phyloP scores from a whole-genome alignment of 1,140 invertebrate genomes.

The Atta cephalotes region DNA sequence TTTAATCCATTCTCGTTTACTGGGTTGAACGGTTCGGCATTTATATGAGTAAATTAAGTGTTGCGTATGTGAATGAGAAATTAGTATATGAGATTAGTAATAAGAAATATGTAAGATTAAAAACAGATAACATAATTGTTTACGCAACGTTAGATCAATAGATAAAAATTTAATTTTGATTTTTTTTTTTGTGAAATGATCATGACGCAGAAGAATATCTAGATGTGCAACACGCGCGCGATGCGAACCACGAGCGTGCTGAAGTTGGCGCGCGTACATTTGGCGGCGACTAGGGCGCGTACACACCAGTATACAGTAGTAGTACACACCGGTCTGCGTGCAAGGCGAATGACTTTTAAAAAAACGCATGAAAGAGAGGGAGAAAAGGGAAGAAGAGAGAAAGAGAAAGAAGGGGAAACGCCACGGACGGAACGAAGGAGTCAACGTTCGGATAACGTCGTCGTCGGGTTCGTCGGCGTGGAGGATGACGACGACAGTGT shows the following conservation, averaged over 20 bases:
- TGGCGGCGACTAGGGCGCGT: background rate
- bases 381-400: background rate
- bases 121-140: background rate
- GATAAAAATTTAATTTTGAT: background rate
- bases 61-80: too few species aligned
- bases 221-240: background rate
- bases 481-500: background rate
- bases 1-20: too few species aligned
- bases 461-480: background rate
- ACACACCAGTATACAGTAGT: background rate
- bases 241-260: background rate
- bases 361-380: background rate
- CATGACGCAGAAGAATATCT: background rate
- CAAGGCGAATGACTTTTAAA: slow-evolving; percentile 29
- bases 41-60: too few species aligned
- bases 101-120: background rate
- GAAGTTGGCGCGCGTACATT: too few species aligned
- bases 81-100: too few species aligned
- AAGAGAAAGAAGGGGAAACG: slow-evolving; percentile 10
- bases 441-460: slow-evolving; percentile 28
- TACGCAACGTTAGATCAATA: background rate
- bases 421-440: background rate
- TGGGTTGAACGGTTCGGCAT: too few species aligned
- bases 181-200: background rate
- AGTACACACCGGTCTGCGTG: background rate